Evolutionary conservation across 1,140 invertebrate genomes (phyloP).

Genomic region (Holotrichia oblita): DNA sequence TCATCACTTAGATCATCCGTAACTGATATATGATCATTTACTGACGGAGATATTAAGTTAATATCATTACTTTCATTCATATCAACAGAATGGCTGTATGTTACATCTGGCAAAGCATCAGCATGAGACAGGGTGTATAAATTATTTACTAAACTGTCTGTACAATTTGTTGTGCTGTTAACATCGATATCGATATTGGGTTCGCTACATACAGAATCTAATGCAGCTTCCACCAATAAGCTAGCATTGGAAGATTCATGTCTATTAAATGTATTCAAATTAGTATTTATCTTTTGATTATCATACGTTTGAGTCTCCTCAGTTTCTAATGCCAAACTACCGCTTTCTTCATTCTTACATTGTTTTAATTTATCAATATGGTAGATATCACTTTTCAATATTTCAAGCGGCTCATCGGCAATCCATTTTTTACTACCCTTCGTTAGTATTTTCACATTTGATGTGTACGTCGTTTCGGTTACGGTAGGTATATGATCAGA

Average conservation of each 20-base stretch:
- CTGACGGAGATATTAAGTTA: conserved; percentile 58
- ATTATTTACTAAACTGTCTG: conserved; percentile 57
- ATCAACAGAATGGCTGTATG: conserved; percentile 53
- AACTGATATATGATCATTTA: conserved; percentile 59
- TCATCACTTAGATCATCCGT: conserved; percentile 58
- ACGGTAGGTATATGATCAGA: conserved; percentile 46
- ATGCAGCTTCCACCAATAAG: conserved; percentile 70
- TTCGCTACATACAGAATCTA: conserved; percentile 66
- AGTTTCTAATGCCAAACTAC: conserved; percentile 44
- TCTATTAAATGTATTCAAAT: conserved; percentile 61
- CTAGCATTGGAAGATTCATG: conserved; percentile 69
- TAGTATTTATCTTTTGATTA: conserved; percentile 58
- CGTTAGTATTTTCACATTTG: conserved; percentile 61
- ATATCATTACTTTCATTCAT: conserved; percentile 56
- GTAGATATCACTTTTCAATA: conserved; percentile 59
- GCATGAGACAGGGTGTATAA: conserved; percentile 56
- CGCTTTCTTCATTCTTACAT: conserved; percentile 54
- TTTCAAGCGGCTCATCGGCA: conserved; percentile 59
- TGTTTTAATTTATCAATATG: conserved; percentile 62
- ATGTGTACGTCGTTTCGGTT: conserved; percentile 43
- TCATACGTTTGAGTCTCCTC: conserved; percentile 52
- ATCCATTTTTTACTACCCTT: conserved; percentile 73
- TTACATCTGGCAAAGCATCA: conserved; percentile 55
- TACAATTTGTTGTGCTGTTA: conserved; percentile 53
- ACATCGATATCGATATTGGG: conserved; percentile 59